Percentiles rank a stretch among this genome's conserved stretches.
Conservation (phyloP, 2,888 invertebrate species). For the Fragum whitleyi region DNA sequence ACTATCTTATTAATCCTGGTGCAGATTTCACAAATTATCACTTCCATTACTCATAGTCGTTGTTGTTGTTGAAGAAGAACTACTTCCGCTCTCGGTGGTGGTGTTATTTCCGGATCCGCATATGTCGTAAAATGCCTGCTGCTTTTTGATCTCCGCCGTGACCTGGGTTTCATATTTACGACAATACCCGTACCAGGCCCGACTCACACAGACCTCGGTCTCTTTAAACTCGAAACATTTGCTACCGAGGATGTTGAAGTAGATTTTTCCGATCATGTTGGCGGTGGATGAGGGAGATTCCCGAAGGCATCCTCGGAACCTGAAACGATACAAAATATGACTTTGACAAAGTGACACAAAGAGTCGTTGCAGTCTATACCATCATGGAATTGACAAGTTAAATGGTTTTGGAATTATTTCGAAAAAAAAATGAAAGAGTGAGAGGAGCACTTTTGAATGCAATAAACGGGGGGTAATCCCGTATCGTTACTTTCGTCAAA, state of each 20-base stretch:
- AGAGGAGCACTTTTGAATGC: too few species aligned
- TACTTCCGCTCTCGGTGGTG: not conserved
- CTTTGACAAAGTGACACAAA: too few species aligned
- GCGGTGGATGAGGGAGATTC: constrained; percentile 92
- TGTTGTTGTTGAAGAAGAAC: not conserved
- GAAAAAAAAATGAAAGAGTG: too few species aligned
- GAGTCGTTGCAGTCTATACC: too few species aligned
- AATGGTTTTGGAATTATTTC: too few species aligned
- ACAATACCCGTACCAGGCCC: constrained; percentile 94
- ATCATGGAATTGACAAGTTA: too few species aligned
- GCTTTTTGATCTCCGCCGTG: constrained; percentile 68
- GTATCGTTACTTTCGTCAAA: too few species aligned
- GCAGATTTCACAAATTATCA: not conserved
- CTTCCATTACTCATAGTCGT: not conserved
- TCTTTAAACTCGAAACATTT: constrained; percentile 95
- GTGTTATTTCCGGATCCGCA: not conserved
- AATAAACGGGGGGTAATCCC: too few species aligned
- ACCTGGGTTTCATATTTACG: constrained; percentile 78
- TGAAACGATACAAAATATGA: constrained; percentile 85
- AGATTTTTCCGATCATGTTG: constrained; percentile 91
- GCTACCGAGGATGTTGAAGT: constrained; percentile 97
- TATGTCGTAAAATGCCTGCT: constrained; percentile 52
- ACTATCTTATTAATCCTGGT: too few species aligned
- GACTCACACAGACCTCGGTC: constrained; percentile 91
- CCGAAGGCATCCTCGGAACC: constrained; percentile 96